Evolutionary conservation across 2,797 vertebrate genomes (phyloP).

Genomic region (Danio aesculapii): DNA sequence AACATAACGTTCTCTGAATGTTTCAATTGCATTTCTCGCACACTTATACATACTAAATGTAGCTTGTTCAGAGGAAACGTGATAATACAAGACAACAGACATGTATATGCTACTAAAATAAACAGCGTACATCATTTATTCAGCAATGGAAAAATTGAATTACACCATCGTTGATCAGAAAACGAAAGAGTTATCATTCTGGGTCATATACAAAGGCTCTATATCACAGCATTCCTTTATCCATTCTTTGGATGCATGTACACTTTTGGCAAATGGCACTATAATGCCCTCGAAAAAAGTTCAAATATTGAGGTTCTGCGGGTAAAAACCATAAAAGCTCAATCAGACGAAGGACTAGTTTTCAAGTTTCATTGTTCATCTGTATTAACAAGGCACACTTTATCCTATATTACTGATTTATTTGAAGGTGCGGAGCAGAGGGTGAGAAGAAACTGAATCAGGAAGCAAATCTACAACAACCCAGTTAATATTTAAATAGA

Average conservation of each 20-base stretch:
- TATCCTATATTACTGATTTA: constrained; percentile 11
- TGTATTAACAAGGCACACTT: constrained; percentile 52
- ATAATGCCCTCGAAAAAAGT: constrained; percentile 37
- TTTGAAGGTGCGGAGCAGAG: background rate
- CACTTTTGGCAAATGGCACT: constrained; percentile 37
- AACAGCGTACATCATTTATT: constrained; percentile 27
- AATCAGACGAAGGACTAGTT: constrained; percentile 1
- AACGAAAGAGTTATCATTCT: constrained; percentile 16
- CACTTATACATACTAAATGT: background rate
- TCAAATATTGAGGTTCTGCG: constrained; percentile 21
- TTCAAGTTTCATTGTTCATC: constrained; percentile 36
- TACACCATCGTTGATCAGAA: constrained; percentile 18
- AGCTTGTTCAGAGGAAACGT: constrained; percentile 9
- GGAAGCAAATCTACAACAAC: background rate
- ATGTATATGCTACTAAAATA: background rate
- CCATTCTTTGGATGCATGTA: constrained; percentile 16
- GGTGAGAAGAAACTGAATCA: constrained; percentile 18
- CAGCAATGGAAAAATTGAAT: constrained; percentile 2
- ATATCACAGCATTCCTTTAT: constrained; percentile 12
- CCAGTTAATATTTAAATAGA: background rate
- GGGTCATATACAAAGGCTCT: constrained; percentile 31
- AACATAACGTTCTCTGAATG: constrained; percentile 30
- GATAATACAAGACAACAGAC: constrained; percentile 1
- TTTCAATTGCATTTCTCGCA: background rate
- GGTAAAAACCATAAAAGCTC: constrained; percentile 23